Percentiles rank a stretch among this genome's conserved stretches.
Conservation (phyloP, 2,888 invertebrate genomes). For the Blomia tropicalis region DNA sequence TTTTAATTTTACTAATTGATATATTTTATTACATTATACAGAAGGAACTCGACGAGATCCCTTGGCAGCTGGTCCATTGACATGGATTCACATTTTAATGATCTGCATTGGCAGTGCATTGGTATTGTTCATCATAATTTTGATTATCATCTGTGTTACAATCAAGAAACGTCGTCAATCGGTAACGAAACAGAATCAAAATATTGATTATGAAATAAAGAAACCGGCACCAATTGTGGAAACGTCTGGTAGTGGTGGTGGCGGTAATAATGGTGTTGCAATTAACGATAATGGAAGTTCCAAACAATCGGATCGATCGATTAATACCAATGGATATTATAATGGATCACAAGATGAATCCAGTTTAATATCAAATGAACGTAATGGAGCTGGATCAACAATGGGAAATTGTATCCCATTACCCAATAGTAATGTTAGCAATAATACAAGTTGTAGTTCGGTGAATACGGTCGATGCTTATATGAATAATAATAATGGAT, state of each 20-base stretch:
- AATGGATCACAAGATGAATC: background rate
- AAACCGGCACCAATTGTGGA: background rate
- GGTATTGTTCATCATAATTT: conserved; percentile 6
- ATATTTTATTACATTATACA: background rate
- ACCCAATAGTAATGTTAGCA: background rate
- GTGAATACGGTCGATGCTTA: background rate
- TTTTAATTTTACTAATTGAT: too few species aligned
- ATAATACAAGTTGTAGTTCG: conserved; percentile 11
- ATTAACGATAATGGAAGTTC: conserved; percentile 13
- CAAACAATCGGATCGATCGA: conserved; percentile 1
- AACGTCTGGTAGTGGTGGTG: background rate
- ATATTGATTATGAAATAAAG: background rate
- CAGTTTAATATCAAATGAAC: background rate
- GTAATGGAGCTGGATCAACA: background rate
- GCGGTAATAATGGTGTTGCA: background rate
- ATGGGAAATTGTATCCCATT: background rate
- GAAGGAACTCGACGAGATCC: background rate
- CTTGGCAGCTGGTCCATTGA: background rate
- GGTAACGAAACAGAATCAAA: background rate
- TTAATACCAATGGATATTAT: background rate
- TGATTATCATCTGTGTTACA: conserved; percentile 12
- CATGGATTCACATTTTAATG: conserved; percentile 7
- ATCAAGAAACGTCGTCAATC: background rate
- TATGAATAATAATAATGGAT: background rate
- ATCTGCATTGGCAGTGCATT: conserved; percentile 6